phyloP scores from a whole-genome alignment of 2,888 invertebrate species.

The Piscicola geometra region DNA sequence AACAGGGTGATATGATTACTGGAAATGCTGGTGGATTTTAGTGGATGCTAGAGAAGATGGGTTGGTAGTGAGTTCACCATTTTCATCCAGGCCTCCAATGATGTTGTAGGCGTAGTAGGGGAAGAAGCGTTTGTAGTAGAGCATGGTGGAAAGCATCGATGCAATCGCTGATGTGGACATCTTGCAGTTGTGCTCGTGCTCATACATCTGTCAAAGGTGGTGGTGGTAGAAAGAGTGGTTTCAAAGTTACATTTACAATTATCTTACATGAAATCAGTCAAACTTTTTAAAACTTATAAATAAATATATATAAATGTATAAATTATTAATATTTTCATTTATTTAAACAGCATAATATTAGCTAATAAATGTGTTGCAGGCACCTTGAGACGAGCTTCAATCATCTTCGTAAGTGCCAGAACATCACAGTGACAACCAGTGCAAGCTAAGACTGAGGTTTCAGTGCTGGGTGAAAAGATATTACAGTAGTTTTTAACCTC shows the following conservation, averaged over 20 bases:
- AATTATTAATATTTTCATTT: too few relatives aligned
- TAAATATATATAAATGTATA: not conserved
- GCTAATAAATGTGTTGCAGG: too few relatives aligned
- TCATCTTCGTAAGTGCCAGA: constrained; percentile 76
- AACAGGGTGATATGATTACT: too few relatives aligned
- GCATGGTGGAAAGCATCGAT: constrained; percentile 88
- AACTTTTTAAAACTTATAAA: too few relatives aligned
- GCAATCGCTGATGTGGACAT: constrained; percentile 89
- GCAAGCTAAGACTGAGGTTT: constrained; percentile 81
- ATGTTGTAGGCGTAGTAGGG: constrained; percentile 95
- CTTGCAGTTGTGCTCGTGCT: constrained; percentile 82
- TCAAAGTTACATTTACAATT: not conserved
- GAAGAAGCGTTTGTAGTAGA: constrained; percentile 95
- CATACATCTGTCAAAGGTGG: constrained; percentile 63
- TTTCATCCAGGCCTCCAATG: constrained; percentile 84
- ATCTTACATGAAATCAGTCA: too few relatives aligned
- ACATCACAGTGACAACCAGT: constrained; percentile 98
- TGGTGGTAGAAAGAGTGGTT: not conserved
- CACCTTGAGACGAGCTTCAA: constrained; percentile 80
- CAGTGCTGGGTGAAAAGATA: constrained; percentile 61
- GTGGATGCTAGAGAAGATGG: too few relatives aligned
- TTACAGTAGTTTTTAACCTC: too few relatives aligned
- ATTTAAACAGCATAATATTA: too few relatives aligned
- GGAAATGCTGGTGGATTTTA: too few relatives aligned
- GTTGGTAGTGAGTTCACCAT: constrained; percentile 61